phyloP scores from a whole-genome alignment of 1,140 invertebrate species.

The Aphis gossypii region DNA sequence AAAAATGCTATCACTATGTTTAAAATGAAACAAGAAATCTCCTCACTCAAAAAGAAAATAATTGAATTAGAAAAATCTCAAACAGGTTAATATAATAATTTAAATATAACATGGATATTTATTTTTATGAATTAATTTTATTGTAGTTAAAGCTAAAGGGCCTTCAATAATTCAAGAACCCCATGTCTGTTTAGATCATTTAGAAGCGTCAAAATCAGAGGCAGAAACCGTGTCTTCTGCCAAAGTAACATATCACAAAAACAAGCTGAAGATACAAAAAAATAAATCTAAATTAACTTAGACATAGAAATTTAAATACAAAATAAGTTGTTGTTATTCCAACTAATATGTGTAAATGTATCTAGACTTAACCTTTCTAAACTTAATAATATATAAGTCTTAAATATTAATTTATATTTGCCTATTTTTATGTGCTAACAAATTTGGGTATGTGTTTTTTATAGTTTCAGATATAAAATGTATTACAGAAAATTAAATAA shows the following conservation, averaged over 20 bases:
- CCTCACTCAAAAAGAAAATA: slow-evolving; percentile 22
- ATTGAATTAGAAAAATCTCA: background rate
- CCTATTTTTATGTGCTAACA: no score
- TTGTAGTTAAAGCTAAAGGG: background rate
- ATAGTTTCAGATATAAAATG: no score
- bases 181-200: background rate
- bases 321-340: background rate
- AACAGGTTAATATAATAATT: background rate
- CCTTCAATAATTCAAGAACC: background rate
- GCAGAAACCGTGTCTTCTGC: background rate
- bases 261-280: slow-evolving; percentile 43
- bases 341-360: no score
- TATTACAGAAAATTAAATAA: no score
- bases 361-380: no score
- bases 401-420: no score
- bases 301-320: background rate
- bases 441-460: no score
- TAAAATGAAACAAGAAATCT: slow-evolving; percentile 26
- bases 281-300: slow-evolving; percentile 15
- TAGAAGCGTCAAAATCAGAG: slow-evolving; percentile 18
- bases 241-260: slow-evolving; percentile 20
- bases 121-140: slow-evolving; percentile 24
- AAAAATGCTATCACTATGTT: background rate
- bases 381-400: no score
- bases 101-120: background rate